Base-by-base conservation (phyloP, 2,797 vertebrate genomes). In the Percopsis omiscomaycus region DNA sequence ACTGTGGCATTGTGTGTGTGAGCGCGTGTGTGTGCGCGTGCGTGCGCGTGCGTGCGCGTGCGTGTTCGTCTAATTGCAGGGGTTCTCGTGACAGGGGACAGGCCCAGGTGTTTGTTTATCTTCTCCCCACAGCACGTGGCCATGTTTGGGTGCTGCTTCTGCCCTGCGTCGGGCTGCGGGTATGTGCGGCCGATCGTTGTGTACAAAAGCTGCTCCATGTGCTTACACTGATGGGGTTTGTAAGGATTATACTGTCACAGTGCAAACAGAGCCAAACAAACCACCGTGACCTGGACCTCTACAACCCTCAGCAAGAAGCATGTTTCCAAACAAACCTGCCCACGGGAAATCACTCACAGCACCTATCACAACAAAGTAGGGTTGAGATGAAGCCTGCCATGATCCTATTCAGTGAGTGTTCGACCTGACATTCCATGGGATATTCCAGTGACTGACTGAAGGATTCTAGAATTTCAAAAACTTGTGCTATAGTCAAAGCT, bases 71-170 rank as follows among this genome's bases (percentile, higher is more conserved):
- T 81, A 77, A 82, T 80, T 77, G 73, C 67, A 45, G 30, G 61
- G 63, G 66, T 70, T 80, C 59, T 79, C 61, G 76, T 78, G 76
- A 80, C 66, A 82, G 71, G 72, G 77, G 76, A 79, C 66, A 82
- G 71, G 72, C 68, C 82, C 73, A 83, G 79, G 73, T 87, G 86
- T 88, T 87, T 88, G 84, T 86, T 89, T 86, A 82, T 70, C 71
- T 74, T 84, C 76, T 73, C 80, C 81, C 81, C 78, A 74, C 77
- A 77, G 71, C 84, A 86, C 87, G 83, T 83, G 82, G 83, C 67
- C 63, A 68, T 78, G 62, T 74, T 69, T 63, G 71, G 70, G 37
- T 72, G 64, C 75, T 57, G 63, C 73, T 72, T 71, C 69, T 51
- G 67, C 60, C 72, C 67, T 4, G 61, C 28, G 27, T 60, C 42